Evolutionary conservation across 2,888 invertebrate species (phyloP), one percentile per base, ranked within the genome.

Genomic region (Meiosimyza decipiens): DNA sequence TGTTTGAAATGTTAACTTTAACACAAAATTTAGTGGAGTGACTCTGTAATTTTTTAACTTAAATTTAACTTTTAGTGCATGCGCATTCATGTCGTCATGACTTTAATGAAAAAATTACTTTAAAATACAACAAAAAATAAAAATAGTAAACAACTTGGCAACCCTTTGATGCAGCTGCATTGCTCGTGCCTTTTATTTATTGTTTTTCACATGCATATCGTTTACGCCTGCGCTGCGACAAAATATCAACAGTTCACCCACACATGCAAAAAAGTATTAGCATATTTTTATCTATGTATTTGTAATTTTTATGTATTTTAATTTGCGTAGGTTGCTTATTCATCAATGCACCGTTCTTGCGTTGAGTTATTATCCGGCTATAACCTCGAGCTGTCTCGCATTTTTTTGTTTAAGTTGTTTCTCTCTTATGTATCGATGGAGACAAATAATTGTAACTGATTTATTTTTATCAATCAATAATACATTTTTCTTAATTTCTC

Each of bases 321-420:
- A 54, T 16, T 47, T 47, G 55, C 55, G 67, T 67, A 52, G 65
- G 65, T 33, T 52, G 65, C 12, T 28, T 54, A 54, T 33, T 66
- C 54, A 66, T 66, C 54, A 66, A 66, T 52, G 28, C 13, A 55
- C 67, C 67, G 55, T 67, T 67, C 47, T 57, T 16, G 40, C 9
- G 54, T 13, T 47, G 55, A 67, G 40, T 55, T 67, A 67, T 67
- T 55, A 67, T 55, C 67, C 57, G 16, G 67, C 16, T 40, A 55
- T 55, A 67, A 55, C 67, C 67, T 55, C 57, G 57, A 67, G 67
- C 67, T 9, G 49, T 49, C 9, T 18, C 22, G 62, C 16, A n/a
- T 13, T 62, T 62, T n/a, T 12, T 59, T 59, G 59, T 59, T 47
- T 16, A 47, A 11, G 47, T 40, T 63, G 62, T 62, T 62, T 49